Conservation (phyloP, 23 tunicate genomes). For the Botrylloides violaceus region DNA sequence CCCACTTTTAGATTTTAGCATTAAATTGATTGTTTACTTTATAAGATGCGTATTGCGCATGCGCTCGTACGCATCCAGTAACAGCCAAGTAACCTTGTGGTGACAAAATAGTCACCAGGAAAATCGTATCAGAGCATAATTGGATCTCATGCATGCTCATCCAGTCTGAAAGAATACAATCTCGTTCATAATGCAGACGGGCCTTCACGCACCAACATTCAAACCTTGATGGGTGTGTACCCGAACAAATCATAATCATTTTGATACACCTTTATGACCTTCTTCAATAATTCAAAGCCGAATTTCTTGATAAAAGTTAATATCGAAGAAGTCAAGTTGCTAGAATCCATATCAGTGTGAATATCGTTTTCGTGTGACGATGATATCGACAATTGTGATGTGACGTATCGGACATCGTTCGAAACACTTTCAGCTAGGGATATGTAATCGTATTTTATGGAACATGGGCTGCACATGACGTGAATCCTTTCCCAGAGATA, state of each 20-base stretch:
- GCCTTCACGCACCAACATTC: too few species aligned
- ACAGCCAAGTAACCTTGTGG: too few species aligned
- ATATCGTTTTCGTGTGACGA: background rate
- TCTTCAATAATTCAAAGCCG: background rate
- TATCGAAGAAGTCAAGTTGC: background rate
- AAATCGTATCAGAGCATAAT: too few species aligned
- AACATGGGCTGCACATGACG: slow-evolving; percentile 4
- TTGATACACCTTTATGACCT: background rate
- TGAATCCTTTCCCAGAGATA: slow-evolving; percentile 6
- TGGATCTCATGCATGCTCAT: too few species aligned
- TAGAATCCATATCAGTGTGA: background rate
- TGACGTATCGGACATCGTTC: slow-evolving; percentile 5
- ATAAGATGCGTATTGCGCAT: too few species aligned
- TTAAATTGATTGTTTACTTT: too few species aligned
- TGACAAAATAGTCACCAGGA: too few species aligned
- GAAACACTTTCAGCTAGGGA: slow-evolving; percentile 7
- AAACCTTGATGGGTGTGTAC: too few species aligned
- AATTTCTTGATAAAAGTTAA: background rate
- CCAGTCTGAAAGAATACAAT: too few species aligned
- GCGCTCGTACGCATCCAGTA: too few species aligned
- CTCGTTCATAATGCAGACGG: too few species aligned
- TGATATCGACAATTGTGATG: background rate
- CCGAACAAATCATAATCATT: slow-evolving; percentile 20
- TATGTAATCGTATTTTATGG: slow-evolving; percentile 10
- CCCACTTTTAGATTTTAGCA: too few species aligned